phyloP scores from a whole-genome alignment of 2,113 vertebrate species.

The Oreochromis tanganicae region DNA sequence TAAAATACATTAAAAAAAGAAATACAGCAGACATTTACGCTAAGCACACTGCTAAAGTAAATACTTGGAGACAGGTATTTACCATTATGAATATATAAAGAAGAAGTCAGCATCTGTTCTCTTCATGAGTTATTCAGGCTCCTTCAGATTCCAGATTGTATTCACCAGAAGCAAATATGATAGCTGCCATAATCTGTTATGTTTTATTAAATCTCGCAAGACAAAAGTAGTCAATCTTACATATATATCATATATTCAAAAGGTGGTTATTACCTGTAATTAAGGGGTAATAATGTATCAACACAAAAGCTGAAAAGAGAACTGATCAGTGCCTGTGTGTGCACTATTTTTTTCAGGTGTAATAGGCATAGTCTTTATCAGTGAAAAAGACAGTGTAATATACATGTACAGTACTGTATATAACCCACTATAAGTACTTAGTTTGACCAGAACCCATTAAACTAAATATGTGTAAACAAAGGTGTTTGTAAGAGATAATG shows the following conservation, averaged over 20 bases:
- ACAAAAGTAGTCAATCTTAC: background rate
- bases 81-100: background rate
- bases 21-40: background rate
- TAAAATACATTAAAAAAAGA: background rate
- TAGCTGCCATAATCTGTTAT: background rate
- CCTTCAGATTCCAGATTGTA: background rate
- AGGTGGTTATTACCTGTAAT: background rate
- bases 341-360: background rate
- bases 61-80: background rate
- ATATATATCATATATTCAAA: background rate
- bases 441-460: background rate
- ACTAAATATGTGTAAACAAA: background rate
- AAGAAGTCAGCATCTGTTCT: background rate
- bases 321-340: background rate
- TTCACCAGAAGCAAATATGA: background rate
- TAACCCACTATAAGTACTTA: background rate
- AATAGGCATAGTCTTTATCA: background rate
- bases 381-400: background rate
- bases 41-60: background rate
- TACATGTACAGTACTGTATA: background rate
- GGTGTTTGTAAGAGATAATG: background rate
- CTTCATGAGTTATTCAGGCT: background rate
- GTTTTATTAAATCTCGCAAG: background rate
- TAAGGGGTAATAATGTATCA: background rate
- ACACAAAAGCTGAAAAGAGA: background rate